A percentile compares a stretch with the other conserved stretches of the same genome.
Conservation (phyloP, 2,797 vertebrate species). For the Macropus fuliginosus region DNA sequence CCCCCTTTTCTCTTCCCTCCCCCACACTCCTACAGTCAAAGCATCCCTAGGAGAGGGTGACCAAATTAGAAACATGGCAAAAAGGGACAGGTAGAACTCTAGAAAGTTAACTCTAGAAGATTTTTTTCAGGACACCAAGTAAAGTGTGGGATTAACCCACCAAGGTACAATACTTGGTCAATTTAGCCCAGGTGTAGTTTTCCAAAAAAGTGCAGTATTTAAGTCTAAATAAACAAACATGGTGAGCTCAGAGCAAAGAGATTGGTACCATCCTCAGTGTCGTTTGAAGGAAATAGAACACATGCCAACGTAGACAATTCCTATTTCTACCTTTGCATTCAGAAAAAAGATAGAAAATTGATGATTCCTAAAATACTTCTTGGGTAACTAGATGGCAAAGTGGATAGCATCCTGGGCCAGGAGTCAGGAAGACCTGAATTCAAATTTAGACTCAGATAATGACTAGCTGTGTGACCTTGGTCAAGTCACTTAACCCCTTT, state of each 20-base stretch:
- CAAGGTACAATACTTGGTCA: not conserved
- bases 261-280: not conserved
- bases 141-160: not conserved
- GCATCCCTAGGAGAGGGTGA: slow-evolving; percentile 26
- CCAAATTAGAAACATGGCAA: slow-evolving; percentile 5
- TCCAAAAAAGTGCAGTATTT: not conserved
- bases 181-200: not conserved
- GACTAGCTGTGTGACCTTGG: not conserved
- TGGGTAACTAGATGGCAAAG: not conserved
- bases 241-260: not conserved
- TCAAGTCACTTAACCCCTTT: not conserved
- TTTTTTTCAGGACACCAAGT: slow-evolving; percentile 25
- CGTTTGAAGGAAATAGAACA: not conserved
- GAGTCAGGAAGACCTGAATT: not conserved
- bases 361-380: not conserved
- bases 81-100: slow-evolving; percentile 33
- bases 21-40: slow-evolving; percentile 49
- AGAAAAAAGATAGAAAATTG: not conserved
- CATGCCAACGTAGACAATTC: not conserved
- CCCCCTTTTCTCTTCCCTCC: not conserved
- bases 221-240: not conserved
- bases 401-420: not conserved
- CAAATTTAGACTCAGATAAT: not conserved
- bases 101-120: slow-evolving; percentile 3
- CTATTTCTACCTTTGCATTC: not conserved